Evolutionary conservation across 2,797 vertebrate species (phyloP), one percentile per base, ranked within the genome.

Genomic region (Oreochromis mossambicus): DNA sequence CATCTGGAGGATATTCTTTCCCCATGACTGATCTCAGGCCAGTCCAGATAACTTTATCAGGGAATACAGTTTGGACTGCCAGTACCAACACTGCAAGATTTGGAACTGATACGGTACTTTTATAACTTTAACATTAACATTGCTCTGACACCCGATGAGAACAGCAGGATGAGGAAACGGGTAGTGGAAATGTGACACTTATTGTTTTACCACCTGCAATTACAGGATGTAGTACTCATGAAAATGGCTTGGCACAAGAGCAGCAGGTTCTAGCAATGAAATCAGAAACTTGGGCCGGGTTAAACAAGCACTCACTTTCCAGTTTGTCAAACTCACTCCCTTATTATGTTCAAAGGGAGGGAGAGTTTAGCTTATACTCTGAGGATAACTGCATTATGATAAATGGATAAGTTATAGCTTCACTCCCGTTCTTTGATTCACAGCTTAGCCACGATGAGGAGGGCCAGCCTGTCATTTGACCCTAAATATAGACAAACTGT

Each of bases 151-250:
- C 87, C 68, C 73, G 82, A 91, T 84, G 89, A 92, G 88, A 94
- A 89, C 82, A 85, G 87, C 93, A 94, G 95, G 94, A 96, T 95
- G 91, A 92, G 94, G 95, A 96, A 95, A 92, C 24, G 84, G 91
- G 85, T 91, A 80, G 91, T 87, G 91, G 92, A 91, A 95, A 92
- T 85, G 84, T 89, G 91, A 94, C 87, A 90, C 89, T 94, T 88
- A 96, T 95, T 96, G 95, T 96, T 95, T 87, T 83, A 88, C 89
- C 94, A 93, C 88, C 88, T 90, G 92, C 82, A 92, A 87, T 91
- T 87, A 89, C 93, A 95, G 95, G 93, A 96, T 94, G 68, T 76
- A 68, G 77, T 56, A 90, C 88, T 91, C 86, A 92, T 91, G 88
- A 91, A 95, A 93, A 92, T 68, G 58, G 85, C 70, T 91, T 94